Percentiles rank a stretch among this genome's conserved stretches.
These are phyloP conservation scores for Brachyhypopomus gauderio DNA, from an alignment of 2,113 vertebrate species.

Conservation along the genomic window DNA sequence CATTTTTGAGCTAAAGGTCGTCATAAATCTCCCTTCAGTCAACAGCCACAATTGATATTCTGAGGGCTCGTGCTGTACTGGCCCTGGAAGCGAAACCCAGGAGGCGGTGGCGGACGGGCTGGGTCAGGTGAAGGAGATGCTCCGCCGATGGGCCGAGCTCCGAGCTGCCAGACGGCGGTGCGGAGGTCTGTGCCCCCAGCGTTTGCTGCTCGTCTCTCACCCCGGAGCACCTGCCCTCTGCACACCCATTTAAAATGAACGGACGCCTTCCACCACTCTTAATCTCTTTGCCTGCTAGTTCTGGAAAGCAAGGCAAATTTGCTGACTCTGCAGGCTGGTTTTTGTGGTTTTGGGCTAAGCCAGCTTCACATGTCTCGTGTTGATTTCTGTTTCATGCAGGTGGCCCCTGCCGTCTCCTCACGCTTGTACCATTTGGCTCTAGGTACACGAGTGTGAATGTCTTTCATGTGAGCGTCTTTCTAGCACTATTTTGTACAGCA, in stretches of 20 bases:
- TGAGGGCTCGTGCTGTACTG: background rate
- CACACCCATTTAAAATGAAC: slow-evolving; percentile 27
- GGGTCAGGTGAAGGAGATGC: slow-evolving; percentile 37
- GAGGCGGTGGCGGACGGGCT: background rate
- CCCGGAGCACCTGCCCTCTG: slow-evolving; percentile 3
- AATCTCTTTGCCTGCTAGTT: slow-evolving; percentile 21
- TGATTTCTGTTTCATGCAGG: background rate
- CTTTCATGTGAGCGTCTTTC: background rate
- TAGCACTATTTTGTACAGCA: background rate
- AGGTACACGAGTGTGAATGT: background rate
- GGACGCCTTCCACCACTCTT: slow-evolving; percentile 37
- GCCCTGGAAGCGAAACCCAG: slow-evolving; percentile 8
- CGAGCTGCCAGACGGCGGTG: slow-evolving; percentile 4
- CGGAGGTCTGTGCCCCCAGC: slow-evolving; percentile 5
- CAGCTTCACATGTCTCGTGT: slow-evolving; percentile 4
- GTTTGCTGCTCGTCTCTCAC: slow-evolving; percentile 24
- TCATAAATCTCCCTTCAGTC: background rate
- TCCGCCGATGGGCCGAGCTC: slow-evolving; percentile 12
- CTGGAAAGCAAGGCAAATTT: slow-evolving; percentile 10
- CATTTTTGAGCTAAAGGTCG: slow-evolving; percentile 8
- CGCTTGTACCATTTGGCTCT: background rate
- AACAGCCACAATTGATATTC: slow-evolving; percentile 21
- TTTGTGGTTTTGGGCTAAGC: slow-evolving; percentile 14
- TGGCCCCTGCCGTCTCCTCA: too few species aligned
- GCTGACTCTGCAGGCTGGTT: slow-evolving; percentile 21